phyloP scores from a whole-genome alignment of 30 jellyfish, hydroid and myxozoan genomes.

The Hydractinia symbiolongicarpus region DNA sequence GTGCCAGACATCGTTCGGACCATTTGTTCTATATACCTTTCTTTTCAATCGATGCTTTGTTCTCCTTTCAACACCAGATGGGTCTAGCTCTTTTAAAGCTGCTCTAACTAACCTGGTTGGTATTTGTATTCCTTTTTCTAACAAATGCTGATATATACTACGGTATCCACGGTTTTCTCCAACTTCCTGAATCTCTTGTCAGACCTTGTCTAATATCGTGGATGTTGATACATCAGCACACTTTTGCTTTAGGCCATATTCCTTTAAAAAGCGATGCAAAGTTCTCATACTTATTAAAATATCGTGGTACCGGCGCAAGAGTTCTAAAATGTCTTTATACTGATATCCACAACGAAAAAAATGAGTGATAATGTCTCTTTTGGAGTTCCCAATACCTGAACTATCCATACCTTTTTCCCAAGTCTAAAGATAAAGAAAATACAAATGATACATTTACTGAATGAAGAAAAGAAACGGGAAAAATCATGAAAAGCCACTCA shows the following conservation, averaged over 20 bases:
- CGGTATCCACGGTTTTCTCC: conserved; percentile 29
- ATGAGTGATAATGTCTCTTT: no score
- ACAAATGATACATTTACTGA: no score
- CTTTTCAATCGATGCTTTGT: conserved; percentile 37
- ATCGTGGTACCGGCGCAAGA: not conserved
- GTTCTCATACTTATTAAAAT: conserved; percentile 18
- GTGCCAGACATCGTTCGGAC: conserved; percentile 48
- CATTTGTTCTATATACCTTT: conserved; percentile 29
- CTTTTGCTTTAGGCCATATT: conserved; percentile 15
- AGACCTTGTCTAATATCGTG: not conserved
- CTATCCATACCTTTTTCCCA: no score
- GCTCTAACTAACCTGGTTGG: conserved; percentile 18
- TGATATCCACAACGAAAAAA: no score
- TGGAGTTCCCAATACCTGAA: no score
- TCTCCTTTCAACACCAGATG: conserved; percentile 36
- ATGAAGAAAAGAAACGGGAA: no score
- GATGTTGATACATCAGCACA: not conserved
- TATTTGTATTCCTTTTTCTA: conserved; percentile 11
- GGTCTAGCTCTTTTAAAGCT: conserved; percentile 36
- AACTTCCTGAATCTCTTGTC: conserved; percentile 4
- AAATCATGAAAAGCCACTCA: no score
- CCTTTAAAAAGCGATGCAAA: conserved; percentile 23
- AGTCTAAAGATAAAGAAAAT: no score
- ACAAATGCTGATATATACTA: conserved; percentile 5
- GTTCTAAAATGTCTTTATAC: no score